Conservation (phyloP, 2,113 vertebrate species). For the Syrmaticus mikado region DNA sequence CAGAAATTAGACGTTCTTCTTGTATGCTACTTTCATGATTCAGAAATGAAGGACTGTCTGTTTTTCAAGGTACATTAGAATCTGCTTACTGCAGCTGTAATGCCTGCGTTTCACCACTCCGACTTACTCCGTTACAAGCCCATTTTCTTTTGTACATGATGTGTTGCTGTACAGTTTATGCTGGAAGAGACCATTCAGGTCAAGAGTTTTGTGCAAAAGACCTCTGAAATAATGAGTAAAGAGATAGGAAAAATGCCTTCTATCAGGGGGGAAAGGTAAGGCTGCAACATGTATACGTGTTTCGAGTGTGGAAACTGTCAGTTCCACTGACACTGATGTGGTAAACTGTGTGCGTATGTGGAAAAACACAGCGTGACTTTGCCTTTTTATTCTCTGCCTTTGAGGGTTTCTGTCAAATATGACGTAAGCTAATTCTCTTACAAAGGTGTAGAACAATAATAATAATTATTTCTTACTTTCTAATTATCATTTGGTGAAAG, state of each 20-base stretch:
- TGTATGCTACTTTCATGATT: background rate
- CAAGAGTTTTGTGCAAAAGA: background rate
- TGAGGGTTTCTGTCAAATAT: background rate
- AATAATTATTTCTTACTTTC: conserved; percentile 24
- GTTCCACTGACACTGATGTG: background rate
- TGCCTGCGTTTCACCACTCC: background rate
- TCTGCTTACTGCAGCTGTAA: background rate
- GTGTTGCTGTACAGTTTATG: background rate
- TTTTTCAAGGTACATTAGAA: background rate
- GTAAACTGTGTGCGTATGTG: accelerated
- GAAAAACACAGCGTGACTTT: background rate
- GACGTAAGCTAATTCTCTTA: background rate
- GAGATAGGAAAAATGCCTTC: background rate
- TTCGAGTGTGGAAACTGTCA: background rate
- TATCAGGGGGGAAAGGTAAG: background rate
- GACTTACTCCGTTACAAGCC: background rate
- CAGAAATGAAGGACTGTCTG: background rate
- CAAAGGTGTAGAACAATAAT: conserved; percentile 10
- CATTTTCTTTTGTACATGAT: background rate
- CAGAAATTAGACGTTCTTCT: background rate
- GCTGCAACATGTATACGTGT: accelerated
- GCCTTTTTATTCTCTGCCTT: background rate
- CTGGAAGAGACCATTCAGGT: background rate
- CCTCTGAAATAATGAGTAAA: background rate
- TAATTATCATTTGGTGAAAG: conserved; percentile 4